Conservation (phyloP, 2,113 vertebrate genomes). For the Halichoerus grypus region DNA sequence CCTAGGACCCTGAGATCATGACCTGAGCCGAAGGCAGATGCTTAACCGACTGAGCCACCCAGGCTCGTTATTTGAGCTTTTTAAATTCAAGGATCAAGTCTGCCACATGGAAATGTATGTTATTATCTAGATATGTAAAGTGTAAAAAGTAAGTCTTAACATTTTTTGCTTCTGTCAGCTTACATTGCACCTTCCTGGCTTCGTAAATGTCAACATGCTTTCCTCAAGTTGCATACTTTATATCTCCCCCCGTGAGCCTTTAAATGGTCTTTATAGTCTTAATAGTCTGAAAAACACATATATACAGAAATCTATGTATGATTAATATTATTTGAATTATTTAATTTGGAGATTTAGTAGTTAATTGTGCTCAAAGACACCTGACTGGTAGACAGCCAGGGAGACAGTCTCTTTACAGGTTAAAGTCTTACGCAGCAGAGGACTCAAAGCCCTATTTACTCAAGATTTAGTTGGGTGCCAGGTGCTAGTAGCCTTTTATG, state of each 20-base stretch:
- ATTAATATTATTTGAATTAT: background rate
- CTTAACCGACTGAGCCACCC: background rate
- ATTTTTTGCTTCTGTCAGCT: background rate
- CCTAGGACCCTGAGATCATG: background rate
- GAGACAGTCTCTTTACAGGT: background rate
- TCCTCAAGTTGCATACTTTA: background rate
- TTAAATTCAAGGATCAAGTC: background rate
- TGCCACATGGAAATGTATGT: background rate
- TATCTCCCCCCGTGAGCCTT: background rate
- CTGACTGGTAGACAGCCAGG: background rate
- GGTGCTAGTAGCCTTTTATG: background rate
- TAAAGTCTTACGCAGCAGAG: background rate
- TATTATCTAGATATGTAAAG: background rate
- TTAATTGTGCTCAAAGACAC: conserved; percentile 17
- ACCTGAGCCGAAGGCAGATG: background rate
- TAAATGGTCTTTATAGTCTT: background rate
- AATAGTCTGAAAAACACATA: background rate
- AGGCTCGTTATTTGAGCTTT: background rate
- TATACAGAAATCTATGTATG: background rate
- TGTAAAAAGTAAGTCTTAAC: background rate
- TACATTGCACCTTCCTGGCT: background rate
- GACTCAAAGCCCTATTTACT: background rate
- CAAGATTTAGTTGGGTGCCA: background rate
- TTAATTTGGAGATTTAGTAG: conserved; percentile 9
- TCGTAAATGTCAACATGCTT: background rate